Percentiles rank a stretch among this genome's conserved stretches.
Evolutionary conservation across 2,797 vertebrate species (phyloP).

Genomic region (Acipenser oxyrinchus): DNA sequence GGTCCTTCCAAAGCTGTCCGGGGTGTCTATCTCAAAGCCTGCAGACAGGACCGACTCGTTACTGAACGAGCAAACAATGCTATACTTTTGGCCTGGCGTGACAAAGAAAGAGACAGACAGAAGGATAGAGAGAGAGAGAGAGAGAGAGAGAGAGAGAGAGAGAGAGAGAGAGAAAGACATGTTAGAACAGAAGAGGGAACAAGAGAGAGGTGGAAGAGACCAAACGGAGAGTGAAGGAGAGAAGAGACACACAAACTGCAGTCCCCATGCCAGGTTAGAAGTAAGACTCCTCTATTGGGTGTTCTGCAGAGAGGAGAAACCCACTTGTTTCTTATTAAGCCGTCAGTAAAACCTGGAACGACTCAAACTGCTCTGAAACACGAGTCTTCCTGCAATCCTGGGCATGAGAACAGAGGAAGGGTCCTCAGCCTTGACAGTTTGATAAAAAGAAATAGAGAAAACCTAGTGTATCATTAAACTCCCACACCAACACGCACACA

Average conservation of each 20-base stretch:
- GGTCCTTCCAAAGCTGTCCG: slow-evolving; percentile 88
- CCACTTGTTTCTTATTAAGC: too few species aligned
- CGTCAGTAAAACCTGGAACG: too few species aligned
- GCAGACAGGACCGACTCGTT: slow-evolving; percentile 91
- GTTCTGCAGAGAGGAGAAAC: too few species aligned
- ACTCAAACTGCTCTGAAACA: too few species aligned
- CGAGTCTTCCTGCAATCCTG: too few species aligned
- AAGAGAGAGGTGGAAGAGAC: slow-evolving; percentile 36
- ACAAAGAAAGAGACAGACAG: slow-evolving; percentile 9
- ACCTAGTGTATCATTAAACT: too few species aligned
- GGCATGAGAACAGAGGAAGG: too few species aligned
- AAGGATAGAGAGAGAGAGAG: slow-evolving; percentile 26
- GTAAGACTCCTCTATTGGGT: too few species aligned
- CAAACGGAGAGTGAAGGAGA: slow-evolving; percentile 3
- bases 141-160: slow-evolving; percentile 17
- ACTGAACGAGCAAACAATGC: slow-evolving; percentile 84
- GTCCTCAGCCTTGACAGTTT: too few species aligned
- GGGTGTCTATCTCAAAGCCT: slow-evolving; percentile 97
- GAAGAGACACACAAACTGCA: slow-evolving; percentile 25
- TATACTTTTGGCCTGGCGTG: slow-evolving; percentile 85
- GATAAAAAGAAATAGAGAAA: too few species aligned
- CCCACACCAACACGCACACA: slow-evolving; percentile 9
- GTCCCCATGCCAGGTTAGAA: too few species aligned
- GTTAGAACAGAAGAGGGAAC: slow-evolving; percentile 18
- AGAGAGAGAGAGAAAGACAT: slow-evolving; percentile 12